A percentile compares a stretch with the other conserved stretches of the same genome.
Conservation (phyloP, 1,140 invertebrate species). For the Megathymus violae region DNA sequence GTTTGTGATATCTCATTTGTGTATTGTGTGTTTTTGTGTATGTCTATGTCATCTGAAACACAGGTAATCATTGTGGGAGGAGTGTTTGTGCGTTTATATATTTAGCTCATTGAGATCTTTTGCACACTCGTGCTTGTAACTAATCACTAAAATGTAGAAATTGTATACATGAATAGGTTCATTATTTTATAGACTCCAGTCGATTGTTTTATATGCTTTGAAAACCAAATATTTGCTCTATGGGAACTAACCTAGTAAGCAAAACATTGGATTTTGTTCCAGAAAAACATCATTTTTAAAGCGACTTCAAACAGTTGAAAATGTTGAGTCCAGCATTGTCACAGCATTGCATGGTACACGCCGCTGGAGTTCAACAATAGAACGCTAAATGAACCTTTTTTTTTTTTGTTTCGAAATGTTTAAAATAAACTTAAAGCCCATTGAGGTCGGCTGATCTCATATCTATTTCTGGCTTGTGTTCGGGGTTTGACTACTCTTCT, state of each 20-base stretch:
- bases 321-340: slow-evolving; percentile 18
- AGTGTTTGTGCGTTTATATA: too few species aligned
- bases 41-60: too few species aligned
- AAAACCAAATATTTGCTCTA: slow-evolving; percentile 9
- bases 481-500: too few species aligned
- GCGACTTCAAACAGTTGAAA: slow-evolving; percentile 17
- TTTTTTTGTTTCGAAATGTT: slow-evolving; percentile 30
- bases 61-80: too few species aligned
- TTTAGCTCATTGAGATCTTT: too few species aligned
- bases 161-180: background rate
- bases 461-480: too few species aligned
- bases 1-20: too few species aligned
- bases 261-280: slow-evolving; percentile 19
- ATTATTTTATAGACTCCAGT: background rate
- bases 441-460: background rate
- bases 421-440: slow-evolving; percentile 14
- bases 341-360: slow-evolving; percentile 9
- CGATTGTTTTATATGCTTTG: background rate
- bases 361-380: slow-evolving; percentile 29
- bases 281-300: slow-evolving; percentile 22
- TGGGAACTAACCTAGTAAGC: slow-evolving; percentile 7
- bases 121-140: too few species aligned
- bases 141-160: background rate
- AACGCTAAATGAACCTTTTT: slow-evolving; percentile 40
- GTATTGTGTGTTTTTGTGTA: too few species aligned